Evolutionary conservation across 2,888 invertebrate genomes (phyloP).

Genomic region (Drosophila mercatorum): DNA sequence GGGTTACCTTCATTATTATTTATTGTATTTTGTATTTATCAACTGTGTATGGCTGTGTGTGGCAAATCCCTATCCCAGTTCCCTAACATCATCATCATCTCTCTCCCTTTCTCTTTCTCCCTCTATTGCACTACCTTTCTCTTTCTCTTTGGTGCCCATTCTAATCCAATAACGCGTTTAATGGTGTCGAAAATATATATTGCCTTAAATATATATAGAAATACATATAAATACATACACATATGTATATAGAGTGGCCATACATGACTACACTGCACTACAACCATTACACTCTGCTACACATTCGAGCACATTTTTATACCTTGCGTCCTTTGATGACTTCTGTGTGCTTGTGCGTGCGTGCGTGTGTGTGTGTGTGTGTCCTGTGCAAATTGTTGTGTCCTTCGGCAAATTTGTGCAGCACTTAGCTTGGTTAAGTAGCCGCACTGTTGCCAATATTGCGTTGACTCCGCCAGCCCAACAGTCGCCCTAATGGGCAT

Average conservation of each 20-base stretch:
- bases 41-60: constrained; percentile 28
- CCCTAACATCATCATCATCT: not conserved
- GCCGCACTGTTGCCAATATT: constrained; percentile 47
- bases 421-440: constrained; percentile 66
- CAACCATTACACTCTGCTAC: constrained; percentile 44
- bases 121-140: not conserved
- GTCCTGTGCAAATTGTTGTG: constrained; percentile 35
- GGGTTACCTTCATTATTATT: constrained; percentile 60
- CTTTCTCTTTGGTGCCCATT: constrained; percentile 6
- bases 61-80: constrained; percentile 38
- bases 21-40: constrained; percentile 58
- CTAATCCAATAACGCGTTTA: constrained; percentile 60
- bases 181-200: constrained; percentile 77
- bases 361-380: not conserved
- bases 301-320: constrained; percentile 39
- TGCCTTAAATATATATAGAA: constrained; percentile 29
- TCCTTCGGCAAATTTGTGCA: constrained; percentile 63
- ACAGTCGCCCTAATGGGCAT: constrained; percentile 34
- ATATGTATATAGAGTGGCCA: not conserved
- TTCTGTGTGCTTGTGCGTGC: not conserved
- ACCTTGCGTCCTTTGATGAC: constrained; percentile 32
- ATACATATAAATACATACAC: not conserved
- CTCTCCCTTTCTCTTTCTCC: not conserved
- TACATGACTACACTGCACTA: constrained; percentile 48
- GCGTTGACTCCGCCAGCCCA: constrained; percentile 14